Base-by-base conservation (phyloP, 2,888 invertebrate species). In the Mesodorylaimus sp. region DNA sequence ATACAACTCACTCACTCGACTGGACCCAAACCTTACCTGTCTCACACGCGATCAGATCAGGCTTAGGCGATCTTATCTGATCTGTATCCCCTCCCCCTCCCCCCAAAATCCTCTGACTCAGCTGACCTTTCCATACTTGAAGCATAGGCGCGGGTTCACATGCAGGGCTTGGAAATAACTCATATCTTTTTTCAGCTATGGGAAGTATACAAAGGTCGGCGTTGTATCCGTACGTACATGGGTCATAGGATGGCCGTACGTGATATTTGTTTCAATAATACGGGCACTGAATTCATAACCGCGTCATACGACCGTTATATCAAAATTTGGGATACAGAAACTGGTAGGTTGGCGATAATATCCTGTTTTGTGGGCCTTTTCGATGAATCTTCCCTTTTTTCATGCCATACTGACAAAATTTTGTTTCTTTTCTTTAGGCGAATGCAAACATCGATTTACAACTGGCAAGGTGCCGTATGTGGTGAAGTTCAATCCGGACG, bases 261-360 rank as follows among this genome's bases (percentile, higher is more conserved):
- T 50, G 97, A 97, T 64, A 77, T 91, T 56, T 83, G 83, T 65
- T 99, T 97, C 71, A 91, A 93, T 67, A 93, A 91, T 66, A 75
- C 76, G 38, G 97, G 97, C 1, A 79, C 79, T 38, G 79, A 84
- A 62, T 97, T 99, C 69, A 70, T 97, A 2, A 91, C 91, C 0
- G 91, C 93, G 39, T 81, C 79, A 0, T 95, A 91, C 70, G 91
- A 91, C 73, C 79, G 91, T 48, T 93, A 85, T 65, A 86, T 95
- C 51, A 97, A 97, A 71, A 72, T 99, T 41, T 99, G 97, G 97
- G 95, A 99, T 69, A 95, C 95, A 0, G 97, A 99, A 73, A 86
- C 85, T 0, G 95, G 95, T 43, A 77, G 77, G n/a, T 19, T 13
- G 19, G n/a, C 23, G 13, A 42, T 10, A 19, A 10, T 19, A 42